Conservation (phyloP, 1,140 invertebrate genomes). For the Venustaconcha ellipsiformis region DNA sequence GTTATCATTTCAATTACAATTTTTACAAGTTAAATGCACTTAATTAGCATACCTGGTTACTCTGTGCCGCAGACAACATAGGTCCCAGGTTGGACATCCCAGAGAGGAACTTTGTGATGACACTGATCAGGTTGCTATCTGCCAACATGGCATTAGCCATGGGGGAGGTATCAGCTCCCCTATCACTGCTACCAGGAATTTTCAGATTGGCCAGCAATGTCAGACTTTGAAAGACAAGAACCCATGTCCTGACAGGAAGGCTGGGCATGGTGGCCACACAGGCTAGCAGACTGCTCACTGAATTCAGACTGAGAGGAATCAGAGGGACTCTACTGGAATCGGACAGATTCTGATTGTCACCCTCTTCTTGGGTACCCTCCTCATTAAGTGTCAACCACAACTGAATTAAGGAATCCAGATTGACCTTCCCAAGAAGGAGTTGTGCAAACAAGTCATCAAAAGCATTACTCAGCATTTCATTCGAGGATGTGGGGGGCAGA, state of each 20-base stretch:
- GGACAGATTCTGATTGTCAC: conserved; percentile 40
- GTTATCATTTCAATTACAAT: too few species aligned
- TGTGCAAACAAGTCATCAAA: conserved; percentile 80
- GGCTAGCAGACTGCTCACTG: conserved; percentile 79
- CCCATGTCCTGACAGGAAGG: conserved; percentile 81
- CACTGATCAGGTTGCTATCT: conserved; percentile 79
- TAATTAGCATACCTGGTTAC: neutral
- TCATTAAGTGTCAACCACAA: conserved; percentile 86
- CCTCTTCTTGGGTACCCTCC: conserved; percentile 44
- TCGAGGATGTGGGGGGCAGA: conserved; percentile 41
- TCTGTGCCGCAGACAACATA: neutral
- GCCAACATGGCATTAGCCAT: conserved; percentile 77
- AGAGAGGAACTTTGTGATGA: conserved; percentile 80
- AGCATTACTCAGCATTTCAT: conserved; percentile 78
- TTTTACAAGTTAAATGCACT: too few species aligned
- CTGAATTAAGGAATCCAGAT: conserved; percentile 84
- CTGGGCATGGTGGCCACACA: conserved; percentile 76
- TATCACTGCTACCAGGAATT: conserved; percentile 12
- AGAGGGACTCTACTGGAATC: conserved; percentile 76
- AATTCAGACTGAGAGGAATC: conserved; percentile 79
- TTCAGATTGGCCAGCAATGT: conserved; percentile 63
- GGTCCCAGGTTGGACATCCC: conserved; percentile 66
- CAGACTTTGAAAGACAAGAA: conserved; percentile 78
- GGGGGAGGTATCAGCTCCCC: conserved; percentile 36
- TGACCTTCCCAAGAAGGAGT: conserved; percentile 72